Evolutionary conservation across 92 coral and sea anemone species (phyloP).

Genomic region (Actinernus sp.): DNA sequence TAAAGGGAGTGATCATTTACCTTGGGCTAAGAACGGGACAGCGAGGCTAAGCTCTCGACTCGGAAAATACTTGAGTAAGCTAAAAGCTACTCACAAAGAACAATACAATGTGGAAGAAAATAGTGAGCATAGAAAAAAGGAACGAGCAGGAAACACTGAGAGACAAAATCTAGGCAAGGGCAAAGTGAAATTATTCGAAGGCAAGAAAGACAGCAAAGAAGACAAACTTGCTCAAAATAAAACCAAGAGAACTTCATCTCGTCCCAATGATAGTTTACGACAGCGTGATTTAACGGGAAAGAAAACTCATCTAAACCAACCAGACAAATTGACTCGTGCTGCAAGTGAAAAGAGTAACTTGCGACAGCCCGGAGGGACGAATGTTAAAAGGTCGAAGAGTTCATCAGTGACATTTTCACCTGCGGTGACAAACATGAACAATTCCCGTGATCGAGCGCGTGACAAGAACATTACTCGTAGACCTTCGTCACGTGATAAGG

Average conservation of each 20-base stretch:
- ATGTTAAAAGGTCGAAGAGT: slow-evolving; percentile 42
- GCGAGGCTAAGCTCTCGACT: slow-evolving; percentile 54
- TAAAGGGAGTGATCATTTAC: slow-evolving; percentile 43
- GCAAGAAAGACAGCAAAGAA: slow-evolving; percentile 5
- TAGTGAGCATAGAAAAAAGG: slow-evolving; percentile 13
- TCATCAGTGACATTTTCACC: slow-evolving; percentile 87
- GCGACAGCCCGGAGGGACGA: slow-evolving; percentile 15
- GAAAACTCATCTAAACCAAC: not conserved
- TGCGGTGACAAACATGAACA: slow-evolving; percentile 47
- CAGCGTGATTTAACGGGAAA: not conserved
- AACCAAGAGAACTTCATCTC: not conserved
- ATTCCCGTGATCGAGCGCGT: slow-evolving; percentile 48
- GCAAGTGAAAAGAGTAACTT: slow-evolving; percentile 35
- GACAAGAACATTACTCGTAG: slow-evolving; percentile 32
- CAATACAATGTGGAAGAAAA: slow-evolving; percentile 7
- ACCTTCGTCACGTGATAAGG: slow-evolving; percentile 1
- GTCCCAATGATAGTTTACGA: not conserved
- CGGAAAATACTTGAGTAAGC: slow-evolving; percentile 55
- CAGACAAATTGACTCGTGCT: not conserved
- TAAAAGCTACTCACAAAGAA: slow-evolving; percentile 7
- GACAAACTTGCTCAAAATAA: not conserved
- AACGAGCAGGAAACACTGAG: not conserved
- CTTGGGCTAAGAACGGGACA: slow-evolving; percentile 38
- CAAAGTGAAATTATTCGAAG: not conserved
- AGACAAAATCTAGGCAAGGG: not conserved